phyloP scores from a whole-genome alignment of 2,888 invertebrate genomes.

The Microplitis manilae region DNA sequence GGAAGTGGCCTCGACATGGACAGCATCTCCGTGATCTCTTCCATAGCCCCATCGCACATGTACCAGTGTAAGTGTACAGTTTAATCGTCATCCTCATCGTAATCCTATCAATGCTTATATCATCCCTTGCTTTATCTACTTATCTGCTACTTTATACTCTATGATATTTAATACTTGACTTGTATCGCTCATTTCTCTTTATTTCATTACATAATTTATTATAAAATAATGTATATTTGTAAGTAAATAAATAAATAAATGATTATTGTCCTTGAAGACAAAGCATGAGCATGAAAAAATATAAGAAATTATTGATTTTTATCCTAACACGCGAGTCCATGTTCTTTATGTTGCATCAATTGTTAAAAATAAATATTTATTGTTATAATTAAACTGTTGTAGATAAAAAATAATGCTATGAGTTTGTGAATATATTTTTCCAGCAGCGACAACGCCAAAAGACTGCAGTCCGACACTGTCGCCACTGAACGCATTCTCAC shows the following conservation, averaged over 20 bases:
- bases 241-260: neutral
- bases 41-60: slow-evolving; percentile 78
- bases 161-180: slow-evolving; percentile 21
- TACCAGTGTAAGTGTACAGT: slow-evolving; percentile 79
- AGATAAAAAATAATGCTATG: neutral
- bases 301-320: neutral
- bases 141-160: neutral
- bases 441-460: slow-evolving; percentile 83
- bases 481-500: slow-evolving; percentile 85
- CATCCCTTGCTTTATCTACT: slow-evolving; percentile 32
- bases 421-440: slow-evolving; percentile 42
- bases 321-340: slow-evolving; percentile 46
- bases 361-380: slow-evolving; percentile 29
- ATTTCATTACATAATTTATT: slow-evolving; percentile 18
- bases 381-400: neutral
- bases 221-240: neutral
- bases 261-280: neutral
- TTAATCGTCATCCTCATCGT: slow-evolving; percentile 39
- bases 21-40: slow-evolving; percentile 81
- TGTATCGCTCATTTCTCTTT: slow-evolving; percentile 9
- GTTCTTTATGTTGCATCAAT: slow-evolving; percentile 64
- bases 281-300: slow-evolving; percentile 49
- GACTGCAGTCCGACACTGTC: slow-evolving; percentile 89
- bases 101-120: slow-evolving; percentile 18
- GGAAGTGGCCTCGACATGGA: slow-evolving; percentile 80